Base-by-base conservation (phyloP, 2,113 vertebrate genomes). In the Mystacornis crossleyi region DNA sequence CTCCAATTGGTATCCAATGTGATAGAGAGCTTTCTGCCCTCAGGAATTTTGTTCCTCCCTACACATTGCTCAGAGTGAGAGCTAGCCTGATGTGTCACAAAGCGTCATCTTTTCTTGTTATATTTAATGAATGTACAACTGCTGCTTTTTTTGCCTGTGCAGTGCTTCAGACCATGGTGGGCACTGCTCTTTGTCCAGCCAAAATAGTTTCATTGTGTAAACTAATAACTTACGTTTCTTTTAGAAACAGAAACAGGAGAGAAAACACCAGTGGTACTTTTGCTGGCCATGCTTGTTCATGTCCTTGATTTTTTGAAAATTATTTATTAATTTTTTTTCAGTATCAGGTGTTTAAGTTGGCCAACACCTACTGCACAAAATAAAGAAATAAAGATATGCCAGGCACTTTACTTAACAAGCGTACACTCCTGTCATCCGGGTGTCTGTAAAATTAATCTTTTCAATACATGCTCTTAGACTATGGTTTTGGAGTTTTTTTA, bases 181-280 rank as follows among this genome's bases (percentile, higher is more conserved):
- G 17, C 33, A 23, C 11, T 25, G 31, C 18, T 73, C 15, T 43
- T 91, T 65, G 47, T 81, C 24, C 24, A 69, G 26, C 7, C 50
- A 57, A 60, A 81, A 57, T 3, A 48, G 8, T 34, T 78, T 43
- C 1, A 38, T 28, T 0, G 0, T 33, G 10, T 80, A 62, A 83
- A 43, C 18, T 18, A 45, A 34, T 9, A 71, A 9, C 15, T 87
- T 38, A 14, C 1, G 2, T 54, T 93, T 66, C 19, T 67, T 88
- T 64, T 18, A 90, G 45, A 69, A 90, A 25, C 10, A 87, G 33
- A 50, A 25, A 28, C 10, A n/a, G 8, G 62, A 77, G 65, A 57
- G 25, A 42, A 92, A 80, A 14, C 12, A 43, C 6, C 1, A 10
- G 33, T n/a, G 8, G 40, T 77, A 42, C 14, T 64, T 75, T 15